Percentiles rank a stretch among this genome's conserved stretches.
These are phyloP conservation scores for Wiebesia pumilae DNA, from an alignment of 1,140 invertebrate genomes.

Conservation along the genomic window DNA sequence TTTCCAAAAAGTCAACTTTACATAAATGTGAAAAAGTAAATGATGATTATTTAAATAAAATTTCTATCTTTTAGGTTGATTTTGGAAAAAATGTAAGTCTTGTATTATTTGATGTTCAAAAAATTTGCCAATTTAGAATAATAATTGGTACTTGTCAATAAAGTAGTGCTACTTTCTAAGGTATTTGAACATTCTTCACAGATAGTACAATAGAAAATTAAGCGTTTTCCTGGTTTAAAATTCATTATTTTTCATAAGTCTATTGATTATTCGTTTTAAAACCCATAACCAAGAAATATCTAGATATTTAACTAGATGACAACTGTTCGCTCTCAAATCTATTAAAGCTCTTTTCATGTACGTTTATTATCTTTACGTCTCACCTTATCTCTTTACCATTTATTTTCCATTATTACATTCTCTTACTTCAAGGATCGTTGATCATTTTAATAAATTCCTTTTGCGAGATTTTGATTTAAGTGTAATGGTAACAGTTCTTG, in stretches of 20 bases:
- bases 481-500: too few relatives aligned
- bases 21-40: too few relatives aligned
- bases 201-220: constrained; percentile 4
- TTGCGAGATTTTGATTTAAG: too few relatives aligned
- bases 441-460: too few relatives aligned
- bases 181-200: constrained; percentile 1
- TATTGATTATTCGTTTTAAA: constrained; percentile 44
- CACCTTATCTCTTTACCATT: background rate
- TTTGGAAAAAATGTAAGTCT: too few relatives aligned
- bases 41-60: too few relatives aligned
- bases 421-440: background rate
- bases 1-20: too few relatives aligned
- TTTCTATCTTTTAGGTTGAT: too few relatives aligned
- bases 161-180: too few relatives aligned
- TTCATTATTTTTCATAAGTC: constrained; percentile 52
- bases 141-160: too few relatives aligned
- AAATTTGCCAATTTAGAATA: too few relatives aligned
- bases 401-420: background rate
- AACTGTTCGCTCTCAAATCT: background rate
- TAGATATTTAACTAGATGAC: background rate
- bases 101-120: too few relatives aligned
- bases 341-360: constrained; percentile 16
- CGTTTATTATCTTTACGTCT: background rate
- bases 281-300: constrained; percentile 31
- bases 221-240: constrained; percentile 34